Base-by-base conservation (phyloP, 2,797 vertebrate genomes). In the Lepus townsendii region DNA sequence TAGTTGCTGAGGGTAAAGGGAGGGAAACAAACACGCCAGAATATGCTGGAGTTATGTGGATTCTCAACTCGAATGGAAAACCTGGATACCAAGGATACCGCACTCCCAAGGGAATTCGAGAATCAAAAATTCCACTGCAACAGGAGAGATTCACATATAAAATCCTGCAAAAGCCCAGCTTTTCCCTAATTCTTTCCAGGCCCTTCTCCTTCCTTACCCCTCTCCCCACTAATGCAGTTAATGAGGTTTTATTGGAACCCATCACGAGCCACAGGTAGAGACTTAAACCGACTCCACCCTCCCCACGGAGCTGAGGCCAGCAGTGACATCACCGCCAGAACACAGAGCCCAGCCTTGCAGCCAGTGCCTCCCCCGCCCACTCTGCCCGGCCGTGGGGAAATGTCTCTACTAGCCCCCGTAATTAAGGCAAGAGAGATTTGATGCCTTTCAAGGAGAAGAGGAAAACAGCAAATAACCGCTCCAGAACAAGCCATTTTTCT, bases 361-460 rank as follows among this genome's bases (percentile, higher is more conserved):
- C n/a, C 9, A 57, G 73, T 4, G 2, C 73, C 72, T 77, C 83
- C 83, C 79, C 57, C 27, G 6, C 30, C 88, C 83, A 66, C 94
- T 57, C 83, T 4, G n/a, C 76, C 86, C 24, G 84, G 76, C 88
- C 42, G 5, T n/a, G n/a, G 91, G 94, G 88, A 96, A 97, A 42
- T 93, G 96, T 97, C 95, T 97, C 95, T 93, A 96, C 97, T 92
- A n/a, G 96, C 54, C 92, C 93, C 94, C 95, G 73, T 95, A 92
- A 96, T 97, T 95, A 96, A 86, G 88, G 86, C 75, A 80, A 93
- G 89, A 87, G 86, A 35, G 63, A 94, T 90, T 94, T 94, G 94
- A 94, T 95, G 96, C 93, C 96, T 95, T 95, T 96, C 94, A 91
- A 94, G 78, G 88, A 93, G 95, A 79, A 91, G 54, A 63, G 38